Evolutionary conservation across 1,140 invertebrate species (phyloP), one percentile per base, ranked within the genome.

Genomic region (Drosophila repletoides): DNA sequence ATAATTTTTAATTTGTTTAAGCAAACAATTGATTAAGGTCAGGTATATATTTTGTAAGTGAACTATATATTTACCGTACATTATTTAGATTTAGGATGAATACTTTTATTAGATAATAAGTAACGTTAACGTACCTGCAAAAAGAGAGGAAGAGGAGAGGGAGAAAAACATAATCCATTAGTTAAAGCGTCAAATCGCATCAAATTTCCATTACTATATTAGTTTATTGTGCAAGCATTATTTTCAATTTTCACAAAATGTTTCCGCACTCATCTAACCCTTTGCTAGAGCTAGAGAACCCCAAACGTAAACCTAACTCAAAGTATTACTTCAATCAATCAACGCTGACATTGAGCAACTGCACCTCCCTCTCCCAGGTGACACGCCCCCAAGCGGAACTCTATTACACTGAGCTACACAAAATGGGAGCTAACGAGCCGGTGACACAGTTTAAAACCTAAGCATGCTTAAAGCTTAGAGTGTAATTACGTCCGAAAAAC

Each of bases 401-500:
- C 33, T 29, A 55, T 55, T 55, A 55, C 52, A 55, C 52, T 55
- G 5, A 15, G 19, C 22, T 56, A 29, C 9, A 21, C n/a, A 52
- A 45, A 59, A 46, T 10, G 22, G 3, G 4, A 48, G 48, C 67
- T 58, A 53, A 70, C 36, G 46, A 59, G 40, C 4, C 49, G 33
- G 14, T 63, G 58, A 55, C 43, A 67, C 63, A 67, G 68, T 61
- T 72, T 61, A 61, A 74, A 72, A 40, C 38, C 61, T 36, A 72
- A 67, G 67, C 61, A 74, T 67, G 72, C 56, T 72, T 51, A 56
- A 28, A 67, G 43, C 49, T 17, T 33, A 60, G 53, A 61, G 41
- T 72, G 61, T 72, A 74, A 74, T 74, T 74, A 67, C 72, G 68
- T 72, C 68, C 72, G 68, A 74, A 60, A 72, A 72, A 31, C 72